Percentiles rank a stretch among this genome's conserved stretches.
Evolutionary conservation across 1,140 invertebrate genomes (phyloP).

Genomic region (Drosophila sproati): DNA sequence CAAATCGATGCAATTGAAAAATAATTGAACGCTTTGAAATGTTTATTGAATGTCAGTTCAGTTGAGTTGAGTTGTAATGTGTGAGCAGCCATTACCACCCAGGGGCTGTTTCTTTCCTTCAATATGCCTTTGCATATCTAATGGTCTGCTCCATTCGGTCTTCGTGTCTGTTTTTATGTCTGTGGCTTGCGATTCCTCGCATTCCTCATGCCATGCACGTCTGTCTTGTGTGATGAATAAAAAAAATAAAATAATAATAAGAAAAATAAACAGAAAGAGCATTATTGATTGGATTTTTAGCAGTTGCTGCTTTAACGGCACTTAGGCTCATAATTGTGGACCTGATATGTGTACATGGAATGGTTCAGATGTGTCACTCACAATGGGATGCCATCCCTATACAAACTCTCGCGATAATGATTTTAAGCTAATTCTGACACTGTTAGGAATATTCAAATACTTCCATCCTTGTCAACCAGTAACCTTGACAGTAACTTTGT

Average conservation of each 20-base stretch:
- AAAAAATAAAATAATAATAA: background rate
- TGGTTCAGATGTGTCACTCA: constrained; percentile 23
- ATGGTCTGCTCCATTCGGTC: constrained; percentile 12
- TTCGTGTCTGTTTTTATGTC: constrained; percentile 5
- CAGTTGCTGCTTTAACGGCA: constrained; percentile 42
- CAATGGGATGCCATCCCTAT: constrained; percentile 7
- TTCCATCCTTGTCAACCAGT: background rate
- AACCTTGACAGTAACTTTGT: background rate
- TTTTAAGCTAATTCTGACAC: constrained; percentile 9
- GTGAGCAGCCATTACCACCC: constrained; percentile 15
- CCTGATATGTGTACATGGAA: constrained; percentile 27
- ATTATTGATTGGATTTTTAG: constrained; percentile 49
- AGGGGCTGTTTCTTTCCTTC: constrained; percentile 5
- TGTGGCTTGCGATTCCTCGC: constrained; percentile 1
- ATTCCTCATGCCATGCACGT: constrained; percentile 48
- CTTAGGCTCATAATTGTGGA: constrained; percentile 39
- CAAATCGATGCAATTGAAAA: constrained; percentile 55
- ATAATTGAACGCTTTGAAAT: constrained; percentile 55
- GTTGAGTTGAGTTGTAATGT: constrained; percentile 19
- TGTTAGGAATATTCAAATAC: background rate
- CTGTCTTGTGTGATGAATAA: constrained; percentile 28
- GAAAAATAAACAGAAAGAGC: background rate
- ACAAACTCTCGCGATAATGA: background rate
- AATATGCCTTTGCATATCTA: constrained; percentile 38
- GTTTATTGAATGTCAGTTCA: constrained; percentile 49